phyloP scores from a whole-genome alignment of 2,888 invertebrate species.

The Hirudinaria manillensis region DNA sequence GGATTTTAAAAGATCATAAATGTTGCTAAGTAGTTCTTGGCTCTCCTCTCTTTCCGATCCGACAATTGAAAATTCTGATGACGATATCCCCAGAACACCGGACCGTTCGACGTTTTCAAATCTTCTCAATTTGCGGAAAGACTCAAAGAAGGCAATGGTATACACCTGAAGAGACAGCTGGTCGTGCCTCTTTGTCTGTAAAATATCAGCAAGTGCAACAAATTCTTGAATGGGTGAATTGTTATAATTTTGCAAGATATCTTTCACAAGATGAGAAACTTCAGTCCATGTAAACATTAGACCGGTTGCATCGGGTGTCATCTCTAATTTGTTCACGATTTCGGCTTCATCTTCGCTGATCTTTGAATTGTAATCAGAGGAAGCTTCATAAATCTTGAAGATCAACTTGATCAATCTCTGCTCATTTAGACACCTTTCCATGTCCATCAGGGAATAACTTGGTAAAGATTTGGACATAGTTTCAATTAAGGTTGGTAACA shows the following conservation, averaged over 20 bases:
- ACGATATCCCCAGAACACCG: no score
- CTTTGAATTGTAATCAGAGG: background rate
- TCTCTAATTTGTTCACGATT: background rate
- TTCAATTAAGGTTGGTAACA: background rate
- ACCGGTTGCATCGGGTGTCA: no score
- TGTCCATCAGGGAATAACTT: background rate
- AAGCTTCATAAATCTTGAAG: slow-evolving; percentile 5
- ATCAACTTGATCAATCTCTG: background rate
- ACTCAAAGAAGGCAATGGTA: slow-evolving; percentile 4
- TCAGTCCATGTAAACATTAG: background rate
- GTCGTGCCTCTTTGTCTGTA: background rate
- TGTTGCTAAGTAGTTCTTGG: no score
- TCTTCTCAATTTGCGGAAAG: background rate
- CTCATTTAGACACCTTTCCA: background rate
- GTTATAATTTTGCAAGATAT: background rate
- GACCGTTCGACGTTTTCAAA: background rate
- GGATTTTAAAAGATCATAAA: background rate
- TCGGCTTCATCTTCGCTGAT: background rate
- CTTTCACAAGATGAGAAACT: background rate
- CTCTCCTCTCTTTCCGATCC: no score
- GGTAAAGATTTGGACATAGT: background rate
- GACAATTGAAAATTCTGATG: no score
- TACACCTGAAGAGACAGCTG: background rate
- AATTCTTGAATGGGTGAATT: background rate
- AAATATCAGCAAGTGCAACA: background rate